phyloP scores from a whole-genome alignment of 2,888 invertebrate genomes.

The Erebia palarica region DNA sequence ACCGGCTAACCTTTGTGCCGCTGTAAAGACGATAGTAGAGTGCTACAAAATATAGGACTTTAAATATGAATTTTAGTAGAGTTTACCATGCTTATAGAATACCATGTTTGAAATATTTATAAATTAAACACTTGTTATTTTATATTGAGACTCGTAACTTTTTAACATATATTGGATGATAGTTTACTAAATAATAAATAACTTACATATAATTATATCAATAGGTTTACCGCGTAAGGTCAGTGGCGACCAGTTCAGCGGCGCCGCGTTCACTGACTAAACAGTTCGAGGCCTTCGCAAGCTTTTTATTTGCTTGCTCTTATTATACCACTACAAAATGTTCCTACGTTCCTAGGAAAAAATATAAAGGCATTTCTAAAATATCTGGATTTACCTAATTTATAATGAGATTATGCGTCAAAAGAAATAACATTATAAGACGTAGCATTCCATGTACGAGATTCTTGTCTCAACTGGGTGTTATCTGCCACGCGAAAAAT shows the following conservation, averaged over 20 bases:
- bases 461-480: neutral
- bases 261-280: conserved; percentile 69
- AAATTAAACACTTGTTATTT: neutral
- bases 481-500: neutral
- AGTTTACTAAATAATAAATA: no score
- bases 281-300: conserved; percentile 66
- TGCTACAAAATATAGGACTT: no score
- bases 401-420: neutral
- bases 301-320: conserved; percentile 63
- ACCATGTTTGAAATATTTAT: no score
- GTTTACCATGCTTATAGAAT: no score
- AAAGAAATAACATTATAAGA: neutral
- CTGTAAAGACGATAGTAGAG: no score
- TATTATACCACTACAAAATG: conserved; percentile 18
- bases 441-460: neutral
- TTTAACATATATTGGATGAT: no score
- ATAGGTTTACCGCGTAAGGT: conserved; percentile 45
- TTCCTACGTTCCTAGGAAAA: neutral
- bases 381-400: conserved; percentile 6
- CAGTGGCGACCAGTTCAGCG: conserved; percentile 66
- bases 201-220: conserved; percentile 52
- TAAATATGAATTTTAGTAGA: no score
- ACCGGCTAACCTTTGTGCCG: neutral
- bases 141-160: neutral
- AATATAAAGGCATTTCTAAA: neutral